These are phyloP conservation scores for Calliopum simillimum DNA, from an alignment of 2,888 invertebrate species.

Conservation along the genomic window DNA sequence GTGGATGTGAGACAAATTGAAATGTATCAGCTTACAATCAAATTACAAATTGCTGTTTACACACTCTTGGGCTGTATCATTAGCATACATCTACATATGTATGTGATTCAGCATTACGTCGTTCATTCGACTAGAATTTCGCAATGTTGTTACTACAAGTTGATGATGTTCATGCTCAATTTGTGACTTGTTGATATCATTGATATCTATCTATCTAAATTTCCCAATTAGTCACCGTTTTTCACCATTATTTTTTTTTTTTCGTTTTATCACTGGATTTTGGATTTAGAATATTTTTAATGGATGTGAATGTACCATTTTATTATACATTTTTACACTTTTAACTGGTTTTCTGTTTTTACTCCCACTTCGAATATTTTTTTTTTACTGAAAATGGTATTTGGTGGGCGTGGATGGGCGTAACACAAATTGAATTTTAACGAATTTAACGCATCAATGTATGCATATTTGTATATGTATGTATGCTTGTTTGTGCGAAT, in stretches of 20 bases:
- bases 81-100: neutral
- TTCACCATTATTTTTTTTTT: neutral
- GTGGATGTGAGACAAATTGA: neutral
- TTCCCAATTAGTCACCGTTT: conserved; percentile 25
- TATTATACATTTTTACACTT: too few relatives aligned
- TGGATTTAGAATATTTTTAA: too few relatives aligned
- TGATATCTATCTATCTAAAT: too few relatives aligned
- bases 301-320: too few relatives aligned
- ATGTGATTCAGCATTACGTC: too few relatives aligned
- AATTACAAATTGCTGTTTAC: conserved; percentile 8
- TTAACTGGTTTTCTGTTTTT: too few relatives aligned
- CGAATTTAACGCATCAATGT: neutral
- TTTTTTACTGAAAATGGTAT: neutral
- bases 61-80: neutral
- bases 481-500: too few relatives aligned
- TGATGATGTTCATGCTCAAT: conserved; percentile 34
- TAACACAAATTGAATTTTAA: conserved; percentile 5
- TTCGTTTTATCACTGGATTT: neutral
- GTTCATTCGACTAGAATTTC: too few relatives aligned
- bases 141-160: too few relatives aligned
- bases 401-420: neutral
- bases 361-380: too few relatives aligned
- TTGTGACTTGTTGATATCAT: conserved; percentile 58
- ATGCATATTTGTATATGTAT: neutral
- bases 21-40: neutral